Percentiles rank a stretch among this genome's conserved stretches.
phyloP scores from a whole-genome alignment of 2,888 invertebrate species.

The Cerastis leucographa region DNA sequence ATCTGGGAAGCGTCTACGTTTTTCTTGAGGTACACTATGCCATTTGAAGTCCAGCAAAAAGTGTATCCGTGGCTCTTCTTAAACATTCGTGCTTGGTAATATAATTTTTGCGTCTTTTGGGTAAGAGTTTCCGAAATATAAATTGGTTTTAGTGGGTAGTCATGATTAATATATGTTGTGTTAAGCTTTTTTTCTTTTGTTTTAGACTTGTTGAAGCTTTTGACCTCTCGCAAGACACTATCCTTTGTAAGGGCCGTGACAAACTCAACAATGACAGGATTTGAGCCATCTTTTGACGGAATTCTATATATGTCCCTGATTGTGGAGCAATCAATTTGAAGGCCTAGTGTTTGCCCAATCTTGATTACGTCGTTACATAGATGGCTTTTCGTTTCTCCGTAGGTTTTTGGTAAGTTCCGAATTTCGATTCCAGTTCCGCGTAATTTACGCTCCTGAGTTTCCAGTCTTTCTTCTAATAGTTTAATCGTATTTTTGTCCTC shows the following conservation, averaged over 20 bases:
- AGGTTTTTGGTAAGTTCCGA: not conserved
- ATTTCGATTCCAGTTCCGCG: conserved; percentile 3
- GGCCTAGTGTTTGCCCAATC: not conserved
- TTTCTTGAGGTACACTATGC: no score
- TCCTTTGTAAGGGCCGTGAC: not conserved
- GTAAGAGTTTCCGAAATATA: not conserved
- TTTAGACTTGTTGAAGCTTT: not conserved
- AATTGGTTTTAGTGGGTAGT: not conserved
- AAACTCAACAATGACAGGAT: conserved; percentile 5
- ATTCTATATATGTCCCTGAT: not conserved
- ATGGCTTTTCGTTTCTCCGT: not conserved
- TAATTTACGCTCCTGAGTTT: not conserved
- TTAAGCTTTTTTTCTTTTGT: not conserved
- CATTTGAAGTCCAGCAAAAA: no score
- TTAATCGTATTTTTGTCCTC: not conserved
- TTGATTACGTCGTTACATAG: not conserved
- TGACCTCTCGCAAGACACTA: not conserved
- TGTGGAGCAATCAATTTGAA: not conserved
- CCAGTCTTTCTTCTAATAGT: not conserved
- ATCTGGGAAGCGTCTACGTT: not conserved
- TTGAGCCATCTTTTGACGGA: conserved; percentile 6
- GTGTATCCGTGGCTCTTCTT: no score
- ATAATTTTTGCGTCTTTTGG: not conserved
- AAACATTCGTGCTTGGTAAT: conserved; percentile 1
- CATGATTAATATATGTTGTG: not conserved